Evolutionary conservation across 2,888 invertebrate species (phyloP), one percentile per base, ranked within the genome.

Genomic region (Dryococelus australis): DNA sequence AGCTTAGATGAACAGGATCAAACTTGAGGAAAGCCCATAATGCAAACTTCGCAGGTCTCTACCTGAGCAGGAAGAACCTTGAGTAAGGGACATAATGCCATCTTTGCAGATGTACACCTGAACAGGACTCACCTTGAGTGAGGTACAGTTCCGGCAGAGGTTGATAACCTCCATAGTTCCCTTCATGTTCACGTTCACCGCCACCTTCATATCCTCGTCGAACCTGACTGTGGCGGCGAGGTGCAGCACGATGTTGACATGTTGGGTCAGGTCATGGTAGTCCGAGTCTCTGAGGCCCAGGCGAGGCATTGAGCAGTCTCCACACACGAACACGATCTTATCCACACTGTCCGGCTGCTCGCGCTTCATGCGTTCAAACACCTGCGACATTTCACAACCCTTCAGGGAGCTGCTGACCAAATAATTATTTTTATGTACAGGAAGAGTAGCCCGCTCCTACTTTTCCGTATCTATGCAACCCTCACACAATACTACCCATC

Each of bases 221-320:
- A 80, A 80, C 24, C 28, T 80, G 28, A 80, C 80, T 6, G 80
- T 80, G n/a, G 80, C 80, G 13, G 80, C 80, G 16, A 80, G 80
- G n/a, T 80, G 80, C 13, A 80, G 28, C 13, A 80, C 28, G 24
- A 80, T 24, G 28, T 80, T 24, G 26, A 80, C 80, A 27, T 80
- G 80, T 80, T 80, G 80, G 24, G 80, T 80, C 16, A 80, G 80
- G 27, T 27, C 12, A 10, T 80, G 27, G 80, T 80, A 80, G 80
- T 80, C 80, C 24, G 80, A 80, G 26, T 26, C 27, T 12, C 80
- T 80, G 80, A 80, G 80, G 28, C 80, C 80, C 26, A 80, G 24
- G 27, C 28, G 26, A 0, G 80, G 26, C 3, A n/a, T 10, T 20
- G 80, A 80, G 80, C 24, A 24, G 12, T 80, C 80, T 27, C 80